Conservation (phyloP, 2,888 invertebrate genomes). For the Anoncus sp. region DNA sequence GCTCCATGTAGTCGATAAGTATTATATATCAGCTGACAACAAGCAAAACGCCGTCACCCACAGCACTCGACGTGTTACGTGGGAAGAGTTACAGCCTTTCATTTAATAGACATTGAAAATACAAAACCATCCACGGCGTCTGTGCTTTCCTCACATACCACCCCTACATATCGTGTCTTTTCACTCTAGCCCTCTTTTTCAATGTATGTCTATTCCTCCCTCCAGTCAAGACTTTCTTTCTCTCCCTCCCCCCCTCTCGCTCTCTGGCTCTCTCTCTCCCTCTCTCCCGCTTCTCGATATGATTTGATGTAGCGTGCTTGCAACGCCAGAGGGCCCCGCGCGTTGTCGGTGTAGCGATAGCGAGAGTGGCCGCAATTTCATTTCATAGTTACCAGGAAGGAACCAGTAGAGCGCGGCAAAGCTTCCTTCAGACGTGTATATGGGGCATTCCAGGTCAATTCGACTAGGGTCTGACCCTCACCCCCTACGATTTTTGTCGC, state of each 20-base stretch:
- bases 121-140: constrained; percentile 25
- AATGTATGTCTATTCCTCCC: constrained; percentile 1
- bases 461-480: too few species aligned
- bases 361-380: constrained; percentile 72
- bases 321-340: constrained; percentile 67
- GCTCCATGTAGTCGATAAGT: constrained; percentile 10
- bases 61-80: neutral
- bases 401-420: constrained; percentile 54
- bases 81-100: constrained; percentile 2
- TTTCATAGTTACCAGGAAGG: constrained; percentile 70
- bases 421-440: constrained; percentile 35
- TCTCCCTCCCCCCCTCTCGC: constrained; percentile 32
- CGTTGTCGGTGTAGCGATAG: constrained; percentile 73
- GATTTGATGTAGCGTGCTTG: constrained; percentile 72
- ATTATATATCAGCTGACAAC: neutral
- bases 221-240: constrained; percentile 39
- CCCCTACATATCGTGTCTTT: constrained; percentile 25
- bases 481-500: too few species aligned
- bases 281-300: constrained; percentile 35
- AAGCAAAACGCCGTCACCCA: neutral
- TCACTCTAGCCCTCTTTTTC: constrained; percentile 28
- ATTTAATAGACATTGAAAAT: constrained; percentile 14
- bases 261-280: constrained; percentile 23
- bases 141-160: constrained; percentile 46
- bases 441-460: too few species aligned